Evolutionary conservation across 2,888 invertebrate species (phyloP), one percentile per base, ranked within the genome.

Genomic region (Adineta ricciae): DNA sequence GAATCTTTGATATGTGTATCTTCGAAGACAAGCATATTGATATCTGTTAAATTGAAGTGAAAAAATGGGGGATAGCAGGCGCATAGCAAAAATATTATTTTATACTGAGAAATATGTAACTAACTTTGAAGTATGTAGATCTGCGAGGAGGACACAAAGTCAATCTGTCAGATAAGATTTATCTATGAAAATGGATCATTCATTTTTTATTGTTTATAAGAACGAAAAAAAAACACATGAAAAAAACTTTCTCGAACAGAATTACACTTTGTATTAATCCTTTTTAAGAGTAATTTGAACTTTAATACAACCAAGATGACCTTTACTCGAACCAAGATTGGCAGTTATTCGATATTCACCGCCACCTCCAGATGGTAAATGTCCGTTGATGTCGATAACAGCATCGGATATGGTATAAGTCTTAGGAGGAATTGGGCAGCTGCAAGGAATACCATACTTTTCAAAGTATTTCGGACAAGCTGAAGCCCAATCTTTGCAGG

Each of bases 401-500:
- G 41, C 24, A 78, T 3, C 32, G 11, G 38, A 41, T 24, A 78
- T 38, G 14, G 41, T 9, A 78, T 41, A 78, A 14, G 41, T 24
- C 9, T 41, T n/a, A 11, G 85, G 24, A 41, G 85, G 85, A 32
- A 86, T 83, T 32, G 86, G 86, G 27, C 86, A 86, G 14, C 36
- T 19, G 52, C 86, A 86, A 36, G 84, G 83, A 73, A 86, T 50
- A 46, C 82, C 32, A 32, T 73, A 83, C 54, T 84, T 56, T 46
- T 54, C 72, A 36, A 86, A 86, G 78, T 73, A 83, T n/a, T 84
- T 16, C 14, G 86, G 86, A 84, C 86, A 86, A 54, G 38, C 72
- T 3, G 38, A 32, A 27, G 86, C 72, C 27, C 41, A 32, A 21
- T 46, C 56, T 24, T 72, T 32, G 54, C 86, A 86, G n/a, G 84